Conservation (phyloP, 1,140 invertebrate species). For the Drosophila pruinosa region DNA sequence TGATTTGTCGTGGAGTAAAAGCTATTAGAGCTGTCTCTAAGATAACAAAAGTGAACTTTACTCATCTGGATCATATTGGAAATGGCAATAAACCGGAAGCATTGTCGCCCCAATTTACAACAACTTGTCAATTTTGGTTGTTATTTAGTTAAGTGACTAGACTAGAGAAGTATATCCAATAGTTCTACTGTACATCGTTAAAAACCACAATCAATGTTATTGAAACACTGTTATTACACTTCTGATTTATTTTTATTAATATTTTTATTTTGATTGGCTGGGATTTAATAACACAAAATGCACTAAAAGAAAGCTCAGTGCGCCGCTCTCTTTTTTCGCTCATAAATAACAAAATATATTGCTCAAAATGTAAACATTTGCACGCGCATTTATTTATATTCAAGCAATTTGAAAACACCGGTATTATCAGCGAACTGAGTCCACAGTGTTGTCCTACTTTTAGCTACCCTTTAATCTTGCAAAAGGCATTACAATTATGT, state of each 20-base stretch:
- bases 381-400: neutral
- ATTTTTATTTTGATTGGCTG: too few species aligned
- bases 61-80: neutral
- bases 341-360: neutral
- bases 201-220: too few species aligned
- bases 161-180: too few species aligned
- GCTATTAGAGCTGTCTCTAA: neutral
- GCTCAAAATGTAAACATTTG: neutral
- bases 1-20: slow-evolving; percentile 11
- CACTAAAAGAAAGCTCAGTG: too few species aligned
- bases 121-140: neutral
- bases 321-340: neutral
- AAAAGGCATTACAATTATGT: neutral
- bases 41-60: neutral
- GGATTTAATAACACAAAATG: too few species aligned
- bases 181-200: too few species aligned
- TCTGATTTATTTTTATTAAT: too few species aligned
- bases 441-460: neutral
- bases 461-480: neutral
- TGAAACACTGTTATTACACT: too few species aligned
- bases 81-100: slow-evolving; percentile 8
- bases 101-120: neutral
- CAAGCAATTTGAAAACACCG: neutral
- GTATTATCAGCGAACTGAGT: neutral
- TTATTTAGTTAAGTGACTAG: neutral